These are phyloP conservation scores for Dinocampus coccinellae DNA, from an alignment of 2,888 invertebrate genomes.

Conservation along the genomic window DNA sequence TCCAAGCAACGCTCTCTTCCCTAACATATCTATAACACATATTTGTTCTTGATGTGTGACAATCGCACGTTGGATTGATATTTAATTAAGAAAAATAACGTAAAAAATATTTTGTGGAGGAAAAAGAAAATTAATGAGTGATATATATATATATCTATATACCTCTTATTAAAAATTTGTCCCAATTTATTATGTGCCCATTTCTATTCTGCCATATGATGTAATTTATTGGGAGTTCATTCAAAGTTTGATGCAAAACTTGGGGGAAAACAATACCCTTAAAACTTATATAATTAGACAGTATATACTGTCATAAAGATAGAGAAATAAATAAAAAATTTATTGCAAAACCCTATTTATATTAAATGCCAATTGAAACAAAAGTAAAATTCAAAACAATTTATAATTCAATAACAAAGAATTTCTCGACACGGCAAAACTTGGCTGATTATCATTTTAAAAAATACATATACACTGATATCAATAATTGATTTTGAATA, in stretches of 20 bases:
- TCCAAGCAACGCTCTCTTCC: constrained; percentile 57
- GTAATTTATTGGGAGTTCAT: constrained; percentile 2
- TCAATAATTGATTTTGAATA: background rate
- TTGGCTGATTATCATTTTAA: too few relatives aligned
- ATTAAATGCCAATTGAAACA: constrained; percentile 57
- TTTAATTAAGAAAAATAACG: constrained; percentile 9
- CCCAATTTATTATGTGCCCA: background rate
- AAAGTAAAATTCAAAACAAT: constrained; percentile 24
- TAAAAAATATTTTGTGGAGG: constrained; percentile 4
- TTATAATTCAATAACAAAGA: background rate
- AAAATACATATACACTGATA: background rate
- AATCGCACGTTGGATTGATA: constrained; percentile 45
- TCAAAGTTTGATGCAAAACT: background rate
- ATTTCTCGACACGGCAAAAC: too few relatives aligned
- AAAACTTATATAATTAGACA: constrained; percentile 8
- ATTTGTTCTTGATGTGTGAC: constrained; percentile 54
- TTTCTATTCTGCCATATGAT: constrained; percentile 19
- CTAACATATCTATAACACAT: constrained; percentile 58
- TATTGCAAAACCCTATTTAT: constrained; percentile 57
- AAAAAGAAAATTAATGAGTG: constrained; percentile 9
- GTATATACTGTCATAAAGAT: constrained; percentile 35
- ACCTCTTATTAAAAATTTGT: background rate
- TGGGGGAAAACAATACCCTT: constrained; percentile 13
- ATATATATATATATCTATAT: background rate
- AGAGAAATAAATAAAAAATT: too few relatives aligned